These are phyloP conservation scores for Drosophila guanche DNA, from an alignment of 1,140 invertebrate genomes.

Conservation along the genomic window DNA sequence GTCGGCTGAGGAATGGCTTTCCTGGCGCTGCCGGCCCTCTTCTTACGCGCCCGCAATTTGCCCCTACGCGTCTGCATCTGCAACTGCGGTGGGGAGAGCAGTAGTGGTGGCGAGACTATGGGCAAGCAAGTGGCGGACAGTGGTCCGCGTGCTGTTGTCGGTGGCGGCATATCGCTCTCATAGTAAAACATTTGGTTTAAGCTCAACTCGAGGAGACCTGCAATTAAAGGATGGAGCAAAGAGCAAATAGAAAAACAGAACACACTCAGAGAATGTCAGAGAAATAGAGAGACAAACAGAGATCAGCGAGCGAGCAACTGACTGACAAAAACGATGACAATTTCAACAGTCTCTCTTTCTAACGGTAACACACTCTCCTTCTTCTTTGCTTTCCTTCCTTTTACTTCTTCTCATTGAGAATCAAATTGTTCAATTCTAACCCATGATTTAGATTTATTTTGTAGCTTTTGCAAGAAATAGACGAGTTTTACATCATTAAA, in stretches of 20 bases:
- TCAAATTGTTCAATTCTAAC: slow-evolving; percentile 20
- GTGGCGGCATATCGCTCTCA: slow-evolving; percentile 46
- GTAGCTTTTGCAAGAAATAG: not conserved
- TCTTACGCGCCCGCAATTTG: slow-evolving; percentile 60
- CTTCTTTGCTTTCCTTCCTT: too few relatives aligned
- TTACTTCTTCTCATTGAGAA: slow-evolving; percentile 2
- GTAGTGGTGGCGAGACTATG: slow-evolving; percentile 12
- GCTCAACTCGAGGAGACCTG: slow-evolving; percentile 75
- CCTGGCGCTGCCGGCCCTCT: slow-evolving; percentile 33
- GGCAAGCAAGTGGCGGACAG: not conserved
- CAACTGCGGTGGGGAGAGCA: slow-evolving; percentile 10
- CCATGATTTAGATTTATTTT: slow-evolving; percentile 26
- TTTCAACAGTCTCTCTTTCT: too few relatives aligned
- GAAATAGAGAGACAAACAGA: slow-evolving; percentile 30
- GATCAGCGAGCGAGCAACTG: slow-evolving; percentile 25
- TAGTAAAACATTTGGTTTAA: slow-evolving; percentile 70
- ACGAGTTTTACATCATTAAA: slow-evolving; percentile 32
- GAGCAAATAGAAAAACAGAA: slow-evolving; percentile 46
- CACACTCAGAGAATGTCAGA: slow-evolving; percentile 30
- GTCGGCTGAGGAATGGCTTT: slow-evolving; percentile 26
- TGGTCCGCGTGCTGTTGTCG: slow-evolving; percentile 12
- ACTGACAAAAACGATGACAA: slow-evolving; percentile 18
- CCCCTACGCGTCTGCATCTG: slow-evolving; percentile 41
- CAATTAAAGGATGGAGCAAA: slow-evolving; percentile 65
- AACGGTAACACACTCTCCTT: too few relatives aligned